Evolutionary conservation across 1,140 invertebrate species (phyloP).

Genomic region (Paraescarpia echinospica): DNA sequence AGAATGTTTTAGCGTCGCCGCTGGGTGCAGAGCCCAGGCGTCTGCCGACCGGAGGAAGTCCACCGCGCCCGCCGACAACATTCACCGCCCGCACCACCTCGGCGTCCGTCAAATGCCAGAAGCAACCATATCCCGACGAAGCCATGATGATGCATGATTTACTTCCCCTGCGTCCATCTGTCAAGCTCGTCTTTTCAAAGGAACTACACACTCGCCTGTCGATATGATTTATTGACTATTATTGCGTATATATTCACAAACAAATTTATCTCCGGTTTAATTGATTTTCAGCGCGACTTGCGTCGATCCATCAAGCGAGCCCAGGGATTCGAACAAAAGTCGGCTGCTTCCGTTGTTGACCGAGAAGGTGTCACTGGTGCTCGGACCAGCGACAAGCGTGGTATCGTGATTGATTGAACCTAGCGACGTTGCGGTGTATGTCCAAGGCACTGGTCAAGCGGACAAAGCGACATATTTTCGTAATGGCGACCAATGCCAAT

Average conservation of each 20-base stretch:
- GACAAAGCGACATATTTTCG: background rate
- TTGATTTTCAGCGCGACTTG: background rate
- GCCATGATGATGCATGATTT: background rate
- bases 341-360: background rate
- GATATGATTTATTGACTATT: constrained; percentile 2
- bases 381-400: background rate
- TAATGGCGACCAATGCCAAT: background rate
- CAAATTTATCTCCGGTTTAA: background rate
- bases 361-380: background rate
- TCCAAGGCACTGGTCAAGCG: background rate
- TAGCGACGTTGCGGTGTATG: background rate
- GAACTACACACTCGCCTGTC: background rate
- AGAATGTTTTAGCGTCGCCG: too few relatives aligned
- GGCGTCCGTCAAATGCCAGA: background rate
- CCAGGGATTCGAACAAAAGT: background rate
- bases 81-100: background rate
- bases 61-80: background rate
- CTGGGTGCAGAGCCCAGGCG: background rate
- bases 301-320: background rate
- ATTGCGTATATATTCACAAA: background rate
- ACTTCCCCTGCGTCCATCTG: background rate
- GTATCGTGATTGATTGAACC: background rate
- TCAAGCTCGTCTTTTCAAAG: background rate
- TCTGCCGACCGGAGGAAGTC: too few relatives aligned
- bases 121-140: background rate